Evolutionary conservation across 2,797 vertebrate species (phyloP), one percentile per base, ranked within the genome.

Genomic region (Tauraco hartlaubi): DNA sequence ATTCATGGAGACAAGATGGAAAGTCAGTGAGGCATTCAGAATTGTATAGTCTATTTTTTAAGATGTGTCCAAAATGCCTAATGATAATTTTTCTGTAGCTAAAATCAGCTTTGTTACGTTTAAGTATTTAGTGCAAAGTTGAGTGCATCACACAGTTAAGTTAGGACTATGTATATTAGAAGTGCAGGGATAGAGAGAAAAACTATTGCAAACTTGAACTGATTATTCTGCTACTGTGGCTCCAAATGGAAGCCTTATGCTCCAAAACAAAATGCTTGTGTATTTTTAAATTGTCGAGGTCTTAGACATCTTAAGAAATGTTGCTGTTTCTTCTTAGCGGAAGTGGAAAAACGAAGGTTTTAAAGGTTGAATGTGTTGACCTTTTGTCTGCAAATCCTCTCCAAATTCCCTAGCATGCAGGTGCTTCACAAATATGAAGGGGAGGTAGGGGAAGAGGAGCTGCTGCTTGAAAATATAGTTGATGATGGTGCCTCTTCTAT

Each of bases 361-460:
- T 86, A n/a, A 61, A 83, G 33, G 41, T 3, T 3, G 17, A 61
- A 4, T 13, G 8, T 67, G 9, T 44, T 74, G 85, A 85, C 51
- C 21, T 90, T 91, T 52, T 67, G 26, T 71, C 46, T 81, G 61
- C 41, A 88, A 83, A 61, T 26, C 9, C 13, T 68, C 28, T 72
- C 12, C 15, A 49, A 35, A 46, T 66, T 77, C 51, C 77, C 7
- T 59, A 61, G 12, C 21, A 7, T 85, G 23, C n/a, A 80, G 44
- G 18, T 74, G 21, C 44, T 79, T 88, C n/a, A 74, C 20, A 63
- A 49, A 63, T 46, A 19, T 2, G 31, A 62, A 55, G 68, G 1
- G 5, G 4, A 11, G 7, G 15, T 6, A 5, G 1, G 5, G 9
- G 10, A 11, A 48, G 6, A 2, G 0, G 49, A 66, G 7, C 15